phyloP scores from a whole-genome alignment of 1,140 invertebrate species.

The Sycophila sp. region DNA sequence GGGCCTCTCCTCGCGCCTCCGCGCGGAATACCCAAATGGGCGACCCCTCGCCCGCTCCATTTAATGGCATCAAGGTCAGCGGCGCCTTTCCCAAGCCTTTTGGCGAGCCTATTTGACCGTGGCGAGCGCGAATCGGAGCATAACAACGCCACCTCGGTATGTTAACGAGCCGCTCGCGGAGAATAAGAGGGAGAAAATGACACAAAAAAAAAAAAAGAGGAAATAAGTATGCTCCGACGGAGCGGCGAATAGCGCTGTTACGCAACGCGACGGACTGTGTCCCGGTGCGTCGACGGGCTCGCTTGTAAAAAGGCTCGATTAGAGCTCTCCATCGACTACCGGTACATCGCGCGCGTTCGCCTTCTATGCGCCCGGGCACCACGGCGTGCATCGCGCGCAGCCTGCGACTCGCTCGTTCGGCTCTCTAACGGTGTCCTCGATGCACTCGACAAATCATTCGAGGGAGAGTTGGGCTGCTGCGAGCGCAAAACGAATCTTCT shows the following conservation, averaged over 20 bases:
- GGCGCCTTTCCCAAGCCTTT: neutral
- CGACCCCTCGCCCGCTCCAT: neutral
- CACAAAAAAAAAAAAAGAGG: too few relatives aligned
- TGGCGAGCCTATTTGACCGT: neutral
- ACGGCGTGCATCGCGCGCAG: conserved; percentile 41
- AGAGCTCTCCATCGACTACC: conserved; percentile 49
- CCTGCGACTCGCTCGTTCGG: conserved; percentile 42
- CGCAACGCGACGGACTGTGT: neutral
- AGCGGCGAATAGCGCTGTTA: neutral
- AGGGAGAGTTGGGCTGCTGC: conserved; percentile 9
- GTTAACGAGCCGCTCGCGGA: conserved; percentile 28
- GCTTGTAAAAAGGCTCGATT: conserved; percentile 41
- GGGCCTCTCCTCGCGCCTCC: neutral
- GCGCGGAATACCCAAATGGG: neutral
- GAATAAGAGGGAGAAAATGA: neutral
- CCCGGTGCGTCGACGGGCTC: neutral
- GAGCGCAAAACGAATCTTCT: conserved; percentile 20
- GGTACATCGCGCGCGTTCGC: conserved; percentile 43
- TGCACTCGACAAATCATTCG: conserved; percentile 51
- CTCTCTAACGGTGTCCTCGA: conserved; percentile 52
- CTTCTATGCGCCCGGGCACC: conserved; percentile 39
- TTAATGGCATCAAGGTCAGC: neutral
- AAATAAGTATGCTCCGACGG: too few relatives aligned
- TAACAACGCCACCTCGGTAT: conserved; percentile 29
- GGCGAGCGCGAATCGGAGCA: conserved; percentile 41